Base-by-base conservation (phyloP, 2,113 vertebrate species). In the Oncorhynchus kisutch region DNA sequence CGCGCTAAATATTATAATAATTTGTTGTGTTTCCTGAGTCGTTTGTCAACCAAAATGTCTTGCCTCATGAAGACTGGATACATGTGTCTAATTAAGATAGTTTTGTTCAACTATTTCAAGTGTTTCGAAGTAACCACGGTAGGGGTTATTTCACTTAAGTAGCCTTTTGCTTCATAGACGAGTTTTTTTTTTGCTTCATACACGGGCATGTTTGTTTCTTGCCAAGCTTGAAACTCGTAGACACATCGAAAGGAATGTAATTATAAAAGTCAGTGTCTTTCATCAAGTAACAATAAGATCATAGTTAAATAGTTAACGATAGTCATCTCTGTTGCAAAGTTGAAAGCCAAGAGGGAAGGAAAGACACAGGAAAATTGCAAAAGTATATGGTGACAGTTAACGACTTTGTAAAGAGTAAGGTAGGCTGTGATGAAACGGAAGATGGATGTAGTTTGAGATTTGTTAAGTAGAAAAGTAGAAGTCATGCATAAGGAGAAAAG, bases 401-500 rank as follows among this genome's bases (percentile, higher is more conserved):
- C 29, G 82, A 91, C 0, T 96, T 94, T 49, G 86, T 95, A 59
- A 82, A 92, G 73, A 87, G 84, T 0, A 88, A 81, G 22, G 80
- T 72, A 14, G 67, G 31, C 45, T 1, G 0, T 16, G 8, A 0
- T 24, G 45, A 12, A 24, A 57, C 29, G 5, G 87, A 82, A 1
- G 4, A 27, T n/a, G 71, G 70, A 16, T 76, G 27, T 14, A 75
- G 39, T 1, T 20, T 84, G 16, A 79, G 25, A n/a, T 81, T 77
- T 24, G 78, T 92, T 0, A 82, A 86, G 78, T 80, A 81, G 75
- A 95, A 85, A 80, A 95, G 86, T 76, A 93, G 96, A 25, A 78
- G 94, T 96, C 1, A 74, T 94, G 5, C 92, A 93, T 13, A 95
- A 88, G 81, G 94, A 97, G 81, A 95, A 95, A 86, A 88, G 96